Base-by-base conservation (phyloP, 2,113 vertebrate species). In the Tetrao urogallus region DNA sequence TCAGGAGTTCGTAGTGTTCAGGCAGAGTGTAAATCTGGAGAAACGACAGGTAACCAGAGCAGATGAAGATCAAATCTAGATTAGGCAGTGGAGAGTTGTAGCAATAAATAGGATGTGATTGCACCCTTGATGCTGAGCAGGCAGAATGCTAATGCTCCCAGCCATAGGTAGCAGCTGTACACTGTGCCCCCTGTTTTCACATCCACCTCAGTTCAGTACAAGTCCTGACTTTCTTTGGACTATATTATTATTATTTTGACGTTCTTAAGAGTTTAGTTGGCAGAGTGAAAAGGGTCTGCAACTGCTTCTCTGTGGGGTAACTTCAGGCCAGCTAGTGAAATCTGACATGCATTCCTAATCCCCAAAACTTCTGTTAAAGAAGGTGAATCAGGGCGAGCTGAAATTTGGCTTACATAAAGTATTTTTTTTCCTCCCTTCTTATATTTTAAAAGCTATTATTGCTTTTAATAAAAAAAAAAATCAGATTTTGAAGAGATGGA, bases 311-410 rank as follows among this genome's bases (percentile, higher is more conserved):
- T 58, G 58, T 10, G 36, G 27, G 24, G 69, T 84, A 92, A 65
- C 43, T 86, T 90, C 43, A 84, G 84, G 10, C 7, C 70, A 94
- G 57, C 2, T n/a, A 75, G 32, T 75, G 61, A 89, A 92, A 92
- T 30, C n/a, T 60, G 69, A 92, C 89, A 82, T 8, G 7, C 28
- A 47, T 88, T 94, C 71, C 88, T 94, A 91, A 94, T 86, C 85
- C 88, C 81, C 57, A 91, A 90, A 76, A 74, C 2, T 92, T 88
- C 30, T 86, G 79, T 75, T 94, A 76, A 95, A 52, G 40, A 88
- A 88, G 88, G 30, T 25, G 8, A 30, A 65, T 25, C 0, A 34
- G 1, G 36, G 69, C 57, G 27, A 86, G 20, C 6, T 75, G 52
- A 91, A 90, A 57, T 75, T 81, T 54, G 65, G 30, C 40, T 90